Evolutionary conservation across 2,888 invertebrate species (phyloP), one percentile per base, ranked within the genome.

Genomic region (Clepsis dumicolana): DNA sequence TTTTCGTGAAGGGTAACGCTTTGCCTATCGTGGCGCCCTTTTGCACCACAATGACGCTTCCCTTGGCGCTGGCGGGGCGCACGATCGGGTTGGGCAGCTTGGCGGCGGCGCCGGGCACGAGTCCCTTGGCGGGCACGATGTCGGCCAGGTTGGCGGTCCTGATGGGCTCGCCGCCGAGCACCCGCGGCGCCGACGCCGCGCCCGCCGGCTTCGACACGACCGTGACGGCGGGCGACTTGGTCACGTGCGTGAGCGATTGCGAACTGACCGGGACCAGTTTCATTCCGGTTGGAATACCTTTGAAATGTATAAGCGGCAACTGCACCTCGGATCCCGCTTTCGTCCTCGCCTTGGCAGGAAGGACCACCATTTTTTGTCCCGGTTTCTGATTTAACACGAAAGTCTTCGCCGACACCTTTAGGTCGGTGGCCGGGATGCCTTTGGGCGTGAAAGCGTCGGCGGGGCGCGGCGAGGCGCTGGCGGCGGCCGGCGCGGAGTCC

Each of bases 21-120:
- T 94, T 94, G 54, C 94, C 94, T 77, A 94, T 84, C 29, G 94
- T 84, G 24, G 93, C 88, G 50, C 94, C 94, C 79, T 95, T 95
- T 77, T 94, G 94, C 27, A 95, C 94, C 24, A 95, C 94, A 74
- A 95, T 95, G 25, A 95, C 91, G 78, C 94, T 95, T 61, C 94
- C 94, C 82, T 95, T 95, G 25, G 92, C 83, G 72, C 86, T 90
- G 53, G 88, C 84, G 21, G 92, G 88, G 70, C 94, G 81, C 24
- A 93, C 86, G 60, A 94, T 91, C 1, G 94, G 92, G 74, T 90
- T 92, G 5, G 86, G 82, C 25, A 90, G 85, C 84, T 90, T 91
- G 14, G 91, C 82, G n/a, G 89, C 84, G 1, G 87, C 76, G 24
- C 87, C 79, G 1, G 93, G 90, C 4, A 91, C 77, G 69, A 90